phyloP scores from a whole-genome alignment of 2,888 invertebrate genomes.

The Xylota sylvarum region DNA sequence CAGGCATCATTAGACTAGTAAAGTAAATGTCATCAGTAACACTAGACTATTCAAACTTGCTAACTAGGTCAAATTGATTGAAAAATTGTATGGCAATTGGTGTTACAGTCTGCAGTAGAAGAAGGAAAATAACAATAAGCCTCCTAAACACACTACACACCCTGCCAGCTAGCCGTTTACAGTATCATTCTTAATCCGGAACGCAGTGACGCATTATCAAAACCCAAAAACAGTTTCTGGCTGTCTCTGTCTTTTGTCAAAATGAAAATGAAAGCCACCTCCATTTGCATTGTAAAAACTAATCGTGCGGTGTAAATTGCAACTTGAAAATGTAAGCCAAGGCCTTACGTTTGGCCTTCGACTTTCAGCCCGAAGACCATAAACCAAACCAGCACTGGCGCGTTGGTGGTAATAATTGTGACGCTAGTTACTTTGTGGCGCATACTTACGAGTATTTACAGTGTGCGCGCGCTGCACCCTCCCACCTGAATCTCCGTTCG shows the following conservation, averaged over 20 bases:
- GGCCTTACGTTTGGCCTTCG: conserved; percentile 73
- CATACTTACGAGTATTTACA: neutral
- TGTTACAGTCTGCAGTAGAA: too few species aligned
- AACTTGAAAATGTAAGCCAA: conserved; percentile 75
- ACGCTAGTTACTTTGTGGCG: conserved; percentile 25
- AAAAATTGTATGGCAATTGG: too few species aligned
- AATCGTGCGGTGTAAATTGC: conserved; percentile 47
- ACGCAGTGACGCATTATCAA: neutral
- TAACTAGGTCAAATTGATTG: too few species aligned
- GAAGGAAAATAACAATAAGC: neutral
- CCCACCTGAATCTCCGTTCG: conserved; percentile 49
- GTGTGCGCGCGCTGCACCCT: neutral
- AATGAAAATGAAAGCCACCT: conserved; percentile 65
- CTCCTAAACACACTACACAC: neutral
- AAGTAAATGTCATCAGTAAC: too few species aligned
- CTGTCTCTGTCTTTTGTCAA: neutral
- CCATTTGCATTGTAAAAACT: conserved; percentile 58
- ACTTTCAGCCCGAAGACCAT: conserved; percentile 69
- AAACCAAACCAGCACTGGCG: conserved; percentile 55
- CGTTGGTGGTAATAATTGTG: conserved; percentile 72
- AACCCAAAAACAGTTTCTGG: conserved; percentile 3
- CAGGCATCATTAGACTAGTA: too few species aligned
- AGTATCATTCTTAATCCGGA: neutral
- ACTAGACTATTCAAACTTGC: too few species aligned
- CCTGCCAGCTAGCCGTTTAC: neutral